Evolutionary conservation across 2,888 invertebrate genomes (phyloP), one percentile per base, ranked within the genome.

Genomic region (Antheraea assamensis): DNA sequence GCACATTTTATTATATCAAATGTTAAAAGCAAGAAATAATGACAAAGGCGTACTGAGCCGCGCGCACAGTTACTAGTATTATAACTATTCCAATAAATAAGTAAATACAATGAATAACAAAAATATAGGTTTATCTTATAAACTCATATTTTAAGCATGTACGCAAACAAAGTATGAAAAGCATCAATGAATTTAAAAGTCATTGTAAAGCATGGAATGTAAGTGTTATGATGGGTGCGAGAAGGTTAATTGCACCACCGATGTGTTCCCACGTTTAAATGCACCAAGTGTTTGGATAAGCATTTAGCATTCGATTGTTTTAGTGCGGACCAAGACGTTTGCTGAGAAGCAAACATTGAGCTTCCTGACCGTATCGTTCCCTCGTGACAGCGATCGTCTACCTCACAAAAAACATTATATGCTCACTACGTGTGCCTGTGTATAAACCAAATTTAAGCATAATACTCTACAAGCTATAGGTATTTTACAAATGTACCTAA

Each of bases 251-350:
- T 93, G 92, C 91, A 88, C 90, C 90, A 90, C 88, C 88, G 88
- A 85, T 87, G 85, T 88, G 88, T 94, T 94, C 94, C 93, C 94
- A 94, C 94, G 94, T 91, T 91, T 90, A 91, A 92, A 90, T 91
- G 92, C 90, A 87, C 89, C 89, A 84, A 85, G 86, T 94, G 94
- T 94, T 94, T 94, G 93, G 85, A 86, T 84, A 90, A 88, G 85
- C 92, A 88, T 90, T 94, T 94, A 94, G 92, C 94, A 90, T 91
- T 93, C 92, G 94, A 94, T 94, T 94, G 94, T 94, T 92, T 94
- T 94, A 94, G 94, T 92, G 92, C 89, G 88, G 89, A 87, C 89
- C 88, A 89, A 92, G 92, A 90, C 89, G 90, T 90, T 91, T 88
- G 90, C 87, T 83, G 87, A 83, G 88, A 88, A 86, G 89, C 87